phyloP scores from a whole-genome alignment of 2,797 vertebrate species.

The Dromococcyx pavoninus region DNA sequence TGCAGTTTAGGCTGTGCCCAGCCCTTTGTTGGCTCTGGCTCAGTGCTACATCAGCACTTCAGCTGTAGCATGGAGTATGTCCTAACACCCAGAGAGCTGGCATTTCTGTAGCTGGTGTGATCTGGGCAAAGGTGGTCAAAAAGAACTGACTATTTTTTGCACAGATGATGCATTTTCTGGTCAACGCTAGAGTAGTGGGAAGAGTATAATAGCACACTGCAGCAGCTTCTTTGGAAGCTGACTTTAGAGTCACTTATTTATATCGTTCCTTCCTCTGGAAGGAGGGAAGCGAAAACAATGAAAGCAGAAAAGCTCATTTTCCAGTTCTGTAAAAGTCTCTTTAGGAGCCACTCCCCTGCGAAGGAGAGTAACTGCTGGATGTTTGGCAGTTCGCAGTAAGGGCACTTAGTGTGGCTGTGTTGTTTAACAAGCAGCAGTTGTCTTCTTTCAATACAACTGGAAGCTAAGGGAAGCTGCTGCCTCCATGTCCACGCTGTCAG shows the following conservation, averaged over 20 bases:
- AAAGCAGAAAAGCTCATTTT: background rate
- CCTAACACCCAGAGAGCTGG: background rate
- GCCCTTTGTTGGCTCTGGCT: background rate
- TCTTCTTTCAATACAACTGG: background rate
- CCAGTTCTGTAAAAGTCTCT: background rate
- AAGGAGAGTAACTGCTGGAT: background rate
- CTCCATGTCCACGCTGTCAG: background rate
- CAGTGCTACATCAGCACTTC: background rate
- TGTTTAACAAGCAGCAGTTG: background rate
- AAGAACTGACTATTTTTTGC: background rate
- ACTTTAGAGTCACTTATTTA: background rate
- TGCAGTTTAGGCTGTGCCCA: background rate
- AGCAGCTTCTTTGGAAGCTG: background rate
- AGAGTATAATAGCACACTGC: background rate
- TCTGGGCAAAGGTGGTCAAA: background rate
- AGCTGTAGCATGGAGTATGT: background rate
- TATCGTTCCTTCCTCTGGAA: background rate
- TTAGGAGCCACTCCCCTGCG: accelerated
- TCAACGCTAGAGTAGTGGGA: background rate
- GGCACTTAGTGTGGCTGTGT: background rate
- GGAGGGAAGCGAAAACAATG: background rate
- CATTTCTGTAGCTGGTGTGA: background rate
- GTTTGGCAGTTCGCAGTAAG: background rate
- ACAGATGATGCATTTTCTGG: background rate
- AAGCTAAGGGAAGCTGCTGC: background rate